These are phyloP conservation scores for Natator depressus DNA, from an alignment of 2,113 vertebrate species.

Conservation along the genomic window DNA sequence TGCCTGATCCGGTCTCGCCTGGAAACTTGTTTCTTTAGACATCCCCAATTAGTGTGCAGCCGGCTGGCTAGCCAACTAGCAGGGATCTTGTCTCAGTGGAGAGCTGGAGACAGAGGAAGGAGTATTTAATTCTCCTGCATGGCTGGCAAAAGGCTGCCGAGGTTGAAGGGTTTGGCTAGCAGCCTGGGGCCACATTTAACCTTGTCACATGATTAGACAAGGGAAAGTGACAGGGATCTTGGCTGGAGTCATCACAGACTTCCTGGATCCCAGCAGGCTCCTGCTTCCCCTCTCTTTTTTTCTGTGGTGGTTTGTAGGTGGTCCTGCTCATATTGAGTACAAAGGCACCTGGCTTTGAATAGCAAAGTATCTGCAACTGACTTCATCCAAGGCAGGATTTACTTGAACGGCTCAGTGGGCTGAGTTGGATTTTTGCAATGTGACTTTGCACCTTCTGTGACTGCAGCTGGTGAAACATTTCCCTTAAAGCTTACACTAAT, in stretches of 20 bases:
- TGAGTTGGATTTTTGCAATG: neutral
- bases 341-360: rapidly evolving
- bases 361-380: neutral
- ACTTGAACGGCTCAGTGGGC: rapidly evolving
- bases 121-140: neutral
- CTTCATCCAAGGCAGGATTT: neutral
- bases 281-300: neutral
- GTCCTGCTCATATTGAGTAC: neutral
- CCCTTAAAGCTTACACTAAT: neutral
- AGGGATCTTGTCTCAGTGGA: conserved; percentile 11
- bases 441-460: rapidly evolving
- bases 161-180: neutral
- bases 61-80: neutral
- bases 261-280: neutral
- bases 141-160: neutral
- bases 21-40: neutral
- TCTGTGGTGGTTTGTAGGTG: neutral
- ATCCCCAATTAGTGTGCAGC: neutral
- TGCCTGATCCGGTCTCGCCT: neutral
- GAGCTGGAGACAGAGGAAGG: neutral
- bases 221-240: neutral
- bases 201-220: neutral
- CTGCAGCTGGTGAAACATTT: neutral
- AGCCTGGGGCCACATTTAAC: neutral
- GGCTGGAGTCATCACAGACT: neutral